Base-by-base conservation (phyloP, 2,888 invertebrate species). In the Drosophila picticornis region DNA sequence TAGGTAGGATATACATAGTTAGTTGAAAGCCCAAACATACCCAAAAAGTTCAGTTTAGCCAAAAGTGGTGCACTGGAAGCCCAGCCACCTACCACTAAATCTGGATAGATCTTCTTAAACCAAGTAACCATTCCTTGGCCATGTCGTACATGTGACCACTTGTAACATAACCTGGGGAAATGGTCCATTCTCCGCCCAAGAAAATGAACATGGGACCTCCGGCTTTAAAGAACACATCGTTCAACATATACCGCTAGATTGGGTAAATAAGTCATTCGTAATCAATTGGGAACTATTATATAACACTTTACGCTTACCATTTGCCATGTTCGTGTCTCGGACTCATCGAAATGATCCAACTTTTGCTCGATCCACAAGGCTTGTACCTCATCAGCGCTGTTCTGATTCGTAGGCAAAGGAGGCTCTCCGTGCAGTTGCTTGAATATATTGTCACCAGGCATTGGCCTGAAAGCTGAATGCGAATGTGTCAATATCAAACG, bases 121-220 rank as follows among this genome's bases (percentile, higher is more conserved):
- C 96, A 96, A 40, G 95, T 93, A 25, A 94, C 96, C 95, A 96
- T 29, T 93, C 88, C 59, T 91, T 83, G 0, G 95, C 96, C 90
- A 96, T 93, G 53, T 95, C 95, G 69, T 94, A 94, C 79, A 96
- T 95, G 65, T 95, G 94, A 1, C 97, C 97, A 0, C 87, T 91
- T 34, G 90, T 91, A 82, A 96, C 92, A 94, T 94, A 95, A 5
- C 94, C 94, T 0, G 94, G 90, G 0, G 93, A 92, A 71, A 97
- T 96, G 13, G 93, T 92, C 94, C 97, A 97, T 93, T 97, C 97
- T 4, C 93, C 93, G 0, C 97, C 97, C 52, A 97, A 94, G 90
- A 94, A 94, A 59, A 96, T 95, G 40, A 96, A 94, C 13, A 96
- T 93, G 0, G 96, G 96, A 1, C 94, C 94, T 4, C 94, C 94